These are phyloP conservation scores for Eolophus roseicapilla DNA, from an alignment of 2,113 vertebrate species.

Conservation along the genomic window DNA sequence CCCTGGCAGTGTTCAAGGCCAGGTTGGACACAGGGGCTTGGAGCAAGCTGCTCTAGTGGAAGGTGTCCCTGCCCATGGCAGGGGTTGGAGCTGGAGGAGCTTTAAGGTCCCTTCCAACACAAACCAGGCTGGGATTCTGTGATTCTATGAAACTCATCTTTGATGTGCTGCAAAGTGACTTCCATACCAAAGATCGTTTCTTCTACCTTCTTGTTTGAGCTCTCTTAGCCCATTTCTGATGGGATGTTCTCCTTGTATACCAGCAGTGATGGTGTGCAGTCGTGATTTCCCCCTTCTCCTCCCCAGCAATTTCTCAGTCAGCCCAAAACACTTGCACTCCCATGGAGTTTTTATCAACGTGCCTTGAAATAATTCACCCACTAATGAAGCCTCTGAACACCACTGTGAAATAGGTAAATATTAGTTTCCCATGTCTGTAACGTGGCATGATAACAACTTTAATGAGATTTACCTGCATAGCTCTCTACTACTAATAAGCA, in stretches of 20 bases:
- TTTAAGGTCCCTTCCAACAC: neutral
- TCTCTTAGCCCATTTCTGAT: neutral
- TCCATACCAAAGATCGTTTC: neutral
- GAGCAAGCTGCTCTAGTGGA: neutral
- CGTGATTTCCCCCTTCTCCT: neutral
- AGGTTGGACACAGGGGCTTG: neutral
- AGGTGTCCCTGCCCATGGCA: neutral
- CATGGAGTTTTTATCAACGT: neutral
- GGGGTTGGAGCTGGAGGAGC: neutral
- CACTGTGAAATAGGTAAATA: neutral
- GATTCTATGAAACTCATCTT: neutral
- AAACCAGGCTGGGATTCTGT: too few relatives aligned
- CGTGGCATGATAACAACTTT: neutral
- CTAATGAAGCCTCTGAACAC: neutral
- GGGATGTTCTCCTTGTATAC: neutral
- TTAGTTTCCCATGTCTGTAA: neutral
- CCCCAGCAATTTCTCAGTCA: neutral
- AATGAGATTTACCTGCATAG: neutral
- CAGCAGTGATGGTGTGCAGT: rapidly evolving
- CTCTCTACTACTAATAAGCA: neutral
- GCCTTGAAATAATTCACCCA: neutral
- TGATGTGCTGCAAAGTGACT: neutral
- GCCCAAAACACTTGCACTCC: neutral
- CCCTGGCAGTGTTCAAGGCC: too few relatives aligned
- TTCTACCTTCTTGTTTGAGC: neutral